These are phyloP conservation scores for Epistrophella euchroma DNA, from an alignment of 2,888 invertebrate species.

Conservation along the genomic window DNA sequence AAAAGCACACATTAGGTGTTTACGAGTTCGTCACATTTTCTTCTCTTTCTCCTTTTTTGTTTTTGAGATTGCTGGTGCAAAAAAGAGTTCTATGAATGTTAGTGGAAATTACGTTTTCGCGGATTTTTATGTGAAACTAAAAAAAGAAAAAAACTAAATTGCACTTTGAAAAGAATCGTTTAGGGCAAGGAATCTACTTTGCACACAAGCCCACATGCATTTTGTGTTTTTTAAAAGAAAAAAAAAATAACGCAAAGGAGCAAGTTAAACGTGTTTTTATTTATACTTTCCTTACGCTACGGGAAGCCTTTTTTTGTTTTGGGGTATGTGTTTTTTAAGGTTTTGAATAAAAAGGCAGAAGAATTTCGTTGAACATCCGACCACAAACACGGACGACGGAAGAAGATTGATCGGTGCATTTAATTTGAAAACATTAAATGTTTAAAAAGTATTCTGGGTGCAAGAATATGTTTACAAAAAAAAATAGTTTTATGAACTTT, in stretches of 20 bases:
- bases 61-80: background rate
- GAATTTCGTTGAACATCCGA: conserved; percentile 41
- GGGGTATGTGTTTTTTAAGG: conserved; percentile 2
- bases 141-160: background rate
- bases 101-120: conserved; percentile 56
- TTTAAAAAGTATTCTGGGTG: background rate
- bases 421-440: conserved; percentile 52
- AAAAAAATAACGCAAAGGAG: background rate
- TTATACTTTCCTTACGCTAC: conserved; percentile 5
- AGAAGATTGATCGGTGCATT: conserved; percentile 65
- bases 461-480: background rate
- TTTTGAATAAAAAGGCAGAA: conserved; percentile 45
- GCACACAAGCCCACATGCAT: conserved; percentile 18
- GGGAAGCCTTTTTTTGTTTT: background rate
- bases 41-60: conserved; percentile 29
- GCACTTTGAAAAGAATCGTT: conserved; percentile 9
- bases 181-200: background rate
- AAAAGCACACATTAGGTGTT: conserved; percentile 79
- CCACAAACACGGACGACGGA: conserved; percentile 55
- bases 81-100: conserved; percentile 4
- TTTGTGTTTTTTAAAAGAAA: background rate
- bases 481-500: background rate
- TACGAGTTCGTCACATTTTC: conserved; percentile 77
- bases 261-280: background rate
- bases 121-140: conserved; percentile 33